Percentiles rank a stretch among this genome's conserved stretches.
Evolutionary conservation across 23 tunicate genomes (phyloP).

Genomic region (Trididemnum clinides): DNA sequence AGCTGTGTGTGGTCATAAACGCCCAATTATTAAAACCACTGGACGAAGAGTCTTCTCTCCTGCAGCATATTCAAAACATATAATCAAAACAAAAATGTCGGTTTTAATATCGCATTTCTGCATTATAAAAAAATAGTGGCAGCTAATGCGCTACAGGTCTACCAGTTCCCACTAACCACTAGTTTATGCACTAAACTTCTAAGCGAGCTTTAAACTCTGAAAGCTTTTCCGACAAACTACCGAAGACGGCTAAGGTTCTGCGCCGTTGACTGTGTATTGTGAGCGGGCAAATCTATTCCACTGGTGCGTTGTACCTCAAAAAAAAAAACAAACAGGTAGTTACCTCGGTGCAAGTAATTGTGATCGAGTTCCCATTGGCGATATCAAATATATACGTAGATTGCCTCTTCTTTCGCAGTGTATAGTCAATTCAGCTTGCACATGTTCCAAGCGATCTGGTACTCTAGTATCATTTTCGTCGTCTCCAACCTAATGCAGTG

Average conservation of each 20-base stretch:
- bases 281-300: no score
- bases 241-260: no score
- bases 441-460: slow-evolving; percentile 84
- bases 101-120: not conserved
- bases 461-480: not conserved
- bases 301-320: no score
- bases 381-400: slow-evolving; percentile 46
- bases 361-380: slow-evolving; percentile 75
- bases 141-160: not conserved
- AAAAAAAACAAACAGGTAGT: no score
- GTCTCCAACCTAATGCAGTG: not conserved
- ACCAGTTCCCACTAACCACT: no score
- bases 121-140: not conserved
- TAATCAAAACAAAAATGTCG: not conserved
- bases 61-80: not conserved
- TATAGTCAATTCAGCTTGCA: slow-evolving; percentile 71
- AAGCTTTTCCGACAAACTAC: no score
- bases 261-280: no score
- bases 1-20: slow-evolving; percentile 85
- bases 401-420: slow-evolving; percentile 60
- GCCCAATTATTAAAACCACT: slow-evolving; percentile 68
- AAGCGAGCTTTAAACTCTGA: no score
- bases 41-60: slow-evolving; percentile 24
- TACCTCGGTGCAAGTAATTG: slow-evolving; percentile 69
- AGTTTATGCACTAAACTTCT: no score